A percentile compares a stretch with the other conserved stretches of the same genome.
Evolutionary conservation across 2,888 invertebrate genomes (phyloP).

Genomic region (Melinopterus prodromus): DNA sequence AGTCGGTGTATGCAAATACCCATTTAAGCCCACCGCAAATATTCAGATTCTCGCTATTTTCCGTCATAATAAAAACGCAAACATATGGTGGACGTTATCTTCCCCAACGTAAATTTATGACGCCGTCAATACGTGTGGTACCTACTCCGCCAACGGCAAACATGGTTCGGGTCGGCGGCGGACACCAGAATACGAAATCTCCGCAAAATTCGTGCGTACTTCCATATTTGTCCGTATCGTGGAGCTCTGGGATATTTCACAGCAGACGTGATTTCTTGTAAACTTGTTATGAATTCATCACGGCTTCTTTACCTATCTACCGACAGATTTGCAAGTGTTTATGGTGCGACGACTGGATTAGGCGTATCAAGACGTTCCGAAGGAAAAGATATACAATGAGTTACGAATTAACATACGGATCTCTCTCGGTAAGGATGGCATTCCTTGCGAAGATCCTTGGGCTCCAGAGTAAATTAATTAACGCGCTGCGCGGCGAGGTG

Average conservation of each 20-base stretch:
- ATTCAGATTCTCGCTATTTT: background rate
- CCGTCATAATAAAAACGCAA: background rate
- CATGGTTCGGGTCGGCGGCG: background rate
- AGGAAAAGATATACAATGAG: background rate
- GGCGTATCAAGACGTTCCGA: conserved; percentile 4
- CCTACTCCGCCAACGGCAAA: background rate
- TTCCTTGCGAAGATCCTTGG: background rate
- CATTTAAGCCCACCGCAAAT: background rate
- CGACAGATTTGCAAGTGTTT: background rate
- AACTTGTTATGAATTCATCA: conserved; percentile 4
- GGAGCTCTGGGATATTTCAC: background rate
- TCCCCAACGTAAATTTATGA: background rate
- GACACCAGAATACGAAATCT: background rate
- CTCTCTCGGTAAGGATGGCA: background rate
- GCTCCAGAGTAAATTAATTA: background rate
- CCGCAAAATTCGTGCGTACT: background rate
- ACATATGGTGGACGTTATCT: background rate
- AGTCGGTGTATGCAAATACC: background rate
- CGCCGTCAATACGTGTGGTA: background rate
- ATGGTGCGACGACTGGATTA: background rate
- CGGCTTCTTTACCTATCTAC: background rate
- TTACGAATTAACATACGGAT: background rate
- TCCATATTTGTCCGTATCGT: background rate
- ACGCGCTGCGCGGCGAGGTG: background rate
- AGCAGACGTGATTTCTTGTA: background rate